phyloP scores from a whole-genome alignment of 1,140 invertebrate species.

The Hyposmocoma kahamanoa region DNA sequence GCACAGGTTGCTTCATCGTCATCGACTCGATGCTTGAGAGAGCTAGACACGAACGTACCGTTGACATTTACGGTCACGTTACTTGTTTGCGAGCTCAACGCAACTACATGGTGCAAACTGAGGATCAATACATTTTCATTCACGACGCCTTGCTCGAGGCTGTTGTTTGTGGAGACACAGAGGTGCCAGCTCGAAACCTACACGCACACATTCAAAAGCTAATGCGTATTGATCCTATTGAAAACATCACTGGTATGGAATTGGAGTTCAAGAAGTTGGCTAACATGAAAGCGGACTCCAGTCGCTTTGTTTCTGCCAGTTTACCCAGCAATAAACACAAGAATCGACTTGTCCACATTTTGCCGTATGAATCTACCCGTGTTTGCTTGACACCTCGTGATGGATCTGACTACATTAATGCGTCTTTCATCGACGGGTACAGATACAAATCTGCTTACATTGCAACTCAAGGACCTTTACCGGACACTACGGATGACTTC shows the following conservation, averaged over 20 bases:
- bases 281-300: conserved; percentile 95
- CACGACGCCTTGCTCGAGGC: conserved; percentile 97
- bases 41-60: conserved; percentile 95
- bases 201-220: conserved; percentile 96
- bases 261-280: conserved; percentile 98
- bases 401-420: conserved; percentile 99
- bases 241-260: conserved; percentile 97
- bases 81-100: conserved; percentile 97
- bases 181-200: conserved; percentile 92
- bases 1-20: conserved; percentile 98
- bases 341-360: conserved; percentile 96
- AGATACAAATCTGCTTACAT: conserved; percentile 95
- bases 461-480: conserved; percentile 97
- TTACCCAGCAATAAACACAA: conserved; percentile 98
- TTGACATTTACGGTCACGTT: conserved; percentile 99
- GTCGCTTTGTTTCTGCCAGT: conserved; percentile 96
- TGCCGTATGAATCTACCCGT: conserved; percentile 96
- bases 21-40: conserved; percentile 98
- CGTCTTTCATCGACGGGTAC: conserved; percentile 97
- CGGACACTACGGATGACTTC: conserved; percentile 97
- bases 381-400: conserved; percentile 96
- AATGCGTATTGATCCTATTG: conserved; percentile 85
- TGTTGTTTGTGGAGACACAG: conserved; percentile 95
- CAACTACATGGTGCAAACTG: conserved; percentile 98
- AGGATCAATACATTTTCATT: conserved; percentile 99